Evolutionary conservation across 1,140 invertebrate species (phyloP), one percentile per base, ranked within the genome.

Genomic region (Zaprionus africanus): DNA sequence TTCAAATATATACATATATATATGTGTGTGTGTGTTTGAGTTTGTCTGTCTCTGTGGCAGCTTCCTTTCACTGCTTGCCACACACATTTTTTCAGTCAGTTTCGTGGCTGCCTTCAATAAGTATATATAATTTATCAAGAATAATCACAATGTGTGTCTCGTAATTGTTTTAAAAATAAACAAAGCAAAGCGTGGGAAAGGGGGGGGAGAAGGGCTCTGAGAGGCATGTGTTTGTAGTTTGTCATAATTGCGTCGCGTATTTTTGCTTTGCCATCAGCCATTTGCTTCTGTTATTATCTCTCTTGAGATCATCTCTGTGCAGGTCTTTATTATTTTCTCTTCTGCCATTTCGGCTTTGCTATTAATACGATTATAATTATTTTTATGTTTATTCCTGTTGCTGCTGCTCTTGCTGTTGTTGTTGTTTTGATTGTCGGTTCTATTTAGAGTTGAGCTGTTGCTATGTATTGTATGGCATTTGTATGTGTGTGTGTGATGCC

Each of bases 161-260:
- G n/a, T 77, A 81, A 80, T 82, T 85, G 64, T 78, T 86, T 79
- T 31, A 65, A 64, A 82, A 76, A 79, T 79, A 79, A 78, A 76
- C 71, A 78, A 76, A 51, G 41, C 41, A 46, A 6, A 17, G 7
- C 7, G 7, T 0, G n/a, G 13, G 13, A 12, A 11, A 17, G 66
- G 19, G 5, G 34, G 5, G n/a, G n/a, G 12, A 5, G 5, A 17
- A n/a, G 17, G 22, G 34, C 11, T 2, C 0, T n/a, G 15, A 15
- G 41, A 15, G 4, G 12, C 34, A 58, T 75, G 62, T 53, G 31
- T 46, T 46, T 17, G 41, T 46, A 46, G n/a, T 46, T 75, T 82
- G 83, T 80, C 84, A 80, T 76, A 87, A 86, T 83, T 86, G 79
- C 71, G 79, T 71, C 61, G 74, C 73, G 76, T 78, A 61, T 81